Base-by-base conservation (phyloP, 1,140 invertebrate species). In the Stenopsyche tienmushanensis region DNA sequence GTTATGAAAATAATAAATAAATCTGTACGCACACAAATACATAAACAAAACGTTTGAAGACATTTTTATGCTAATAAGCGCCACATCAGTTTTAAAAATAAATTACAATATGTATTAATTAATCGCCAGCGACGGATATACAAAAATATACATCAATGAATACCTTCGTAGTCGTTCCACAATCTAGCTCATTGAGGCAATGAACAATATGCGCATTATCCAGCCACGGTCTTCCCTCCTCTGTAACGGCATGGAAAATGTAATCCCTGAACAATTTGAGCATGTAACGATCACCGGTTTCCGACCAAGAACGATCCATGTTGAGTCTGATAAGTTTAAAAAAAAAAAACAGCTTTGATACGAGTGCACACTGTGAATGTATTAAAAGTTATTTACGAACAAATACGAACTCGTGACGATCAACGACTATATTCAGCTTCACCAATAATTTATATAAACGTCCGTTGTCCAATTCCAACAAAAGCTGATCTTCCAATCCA, bases 241-340 rank as follows among this genome's bases (percentile, higher is more conserved):
- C 88, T 29, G 90, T 90, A 39, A 97, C 90, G 74, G 91, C 88
- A 83, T 99, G 97, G 81, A 99, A 98, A 63, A 99, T 80, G 77
- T 97, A 97, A 82, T 99, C 97, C 67, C 97, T 85, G 83, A 98
- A 99, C 72, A 99, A 80, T 83, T 99, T 99, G 77, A 99, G 83
- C 90, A 99, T 92, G 79, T 98, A 99, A 49, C 96, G 86, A 79
- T 97, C 95, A 25, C 96, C 96, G 23, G 96, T 98, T 81, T 99
- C 97, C 45, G 94, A 88, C 97, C 97, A 99, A 20, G 91, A 86
- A 7, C 88, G 86, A 79, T 99, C 96, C 84, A 96, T 80, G 77
- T 94, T 94, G 67, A 96, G 86, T 74, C 92, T 94, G 63, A 77
- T n/a, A 77, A 67, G 25, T 25, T n/a, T 9, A 57, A 21, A 9